These are phyloP conservation scores for Acomys russatus DNA, from an alignment of 2,797 vertebrate species.

Conservation along the genomic window DNA sequence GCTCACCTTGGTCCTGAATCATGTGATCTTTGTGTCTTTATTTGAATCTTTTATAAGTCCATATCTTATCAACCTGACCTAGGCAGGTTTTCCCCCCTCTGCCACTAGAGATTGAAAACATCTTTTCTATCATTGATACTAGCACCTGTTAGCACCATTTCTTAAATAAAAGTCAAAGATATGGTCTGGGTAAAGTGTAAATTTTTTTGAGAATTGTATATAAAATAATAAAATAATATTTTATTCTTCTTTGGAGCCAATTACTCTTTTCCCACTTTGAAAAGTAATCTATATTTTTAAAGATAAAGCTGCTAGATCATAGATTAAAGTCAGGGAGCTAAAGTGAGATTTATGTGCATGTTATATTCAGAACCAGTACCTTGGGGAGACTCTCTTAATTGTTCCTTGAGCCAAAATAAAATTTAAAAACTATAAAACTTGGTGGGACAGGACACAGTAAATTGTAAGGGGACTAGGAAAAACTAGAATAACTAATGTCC, in stretches of 20 bases:
- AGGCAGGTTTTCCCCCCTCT: neutral
- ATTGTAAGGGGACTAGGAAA: neutral
- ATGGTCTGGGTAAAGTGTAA: neutral
- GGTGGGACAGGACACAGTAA: neutral
- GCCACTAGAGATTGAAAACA: neutral
- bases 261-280: neutral
- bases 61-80: neutral
- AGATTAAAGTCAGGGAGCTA: neutral
- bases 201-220: neutral
- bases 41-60: neutral
- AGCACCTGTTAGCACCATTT: neutral
- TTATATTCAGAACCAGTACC: conserved; percentile 14
- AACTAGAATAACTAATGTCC: neutral
- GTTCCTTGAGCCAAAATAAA: conserved; percentile 13
- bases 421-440: neutral
- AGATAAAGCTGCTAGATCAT: neutral
- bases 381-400: neutral
- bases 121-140: neutral
- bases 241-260: neutral
- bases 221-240: conserved; percentile 30
- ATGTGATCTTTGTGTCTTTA: neutral
- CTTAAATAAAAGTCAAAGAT: neutral
- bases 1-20: neutral
- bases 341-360: neutral
- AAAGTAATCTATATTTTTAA: conserved; percentile 3